These are phyloP conservation scores for Barypeithes pellucidus DNA, from an alignment of 2,888 invertebrate genomes.

Conservation along the genomic window DNA sequence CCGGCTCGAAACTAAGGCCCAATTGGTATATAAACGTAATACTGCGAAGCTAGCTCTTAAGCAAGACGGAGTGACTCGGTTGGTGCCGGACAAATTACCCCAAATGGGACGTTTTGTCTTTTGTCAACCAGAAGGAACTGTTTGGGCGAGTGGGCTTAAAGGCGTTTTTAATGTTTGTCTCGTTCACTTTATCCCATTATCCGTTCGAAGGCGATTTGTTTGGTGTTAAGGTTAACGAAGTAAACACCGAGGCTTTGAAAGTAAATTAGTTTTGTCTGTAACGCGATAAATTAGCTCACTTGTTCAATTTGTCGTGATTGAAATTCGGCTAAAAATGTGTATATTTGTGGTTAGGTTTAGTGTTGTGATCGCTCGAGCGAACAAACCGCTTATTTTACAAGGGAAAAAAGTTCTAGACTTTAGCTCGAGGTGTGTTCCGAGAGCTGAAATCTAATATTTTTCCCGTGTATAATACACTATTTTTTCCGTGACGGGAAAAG, in stretches of 20 bases:
- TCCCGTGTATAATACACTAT: no score
- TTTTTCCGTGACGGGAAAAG: no score
- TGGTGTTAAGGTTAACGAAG: slow-evolving; percentile 21
- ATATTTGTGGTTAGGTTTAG: no score
- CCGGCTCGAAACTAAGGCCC: slow-evolving; percentile 25
- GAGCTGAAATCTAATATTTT: no score
- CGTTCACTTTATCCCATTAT: slow-evolving; percentile 38
- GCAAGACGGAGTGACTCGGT: slow-evolving; percentile 46
- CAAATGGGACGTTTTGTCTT: slow-evolving; percentile 37
- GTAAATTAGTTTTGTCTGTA: slow-evolving; percentile 10
- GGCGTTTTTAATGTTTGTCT: slow-evolving; percentile 40
- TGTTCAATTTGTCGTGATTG: not conserved
- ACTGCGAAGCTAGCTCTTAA: slow-evolving; percentile 38
- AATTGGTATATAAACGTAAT: slow-evolving; percentile 45
- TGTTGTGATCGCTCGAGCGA: no score
- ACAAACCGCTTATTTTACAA: no score
- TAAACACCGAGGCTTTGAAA: not conserved
- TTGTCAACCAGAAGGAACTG: slow-evolving; percentile 43
- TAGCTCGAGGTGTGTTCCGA: no score
- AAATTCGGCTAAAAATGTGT: no score
- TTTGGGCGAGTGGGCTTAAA: slow-evolving; percentile 26
- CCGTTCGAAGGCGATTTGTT: slow-evolving; percentile 35
- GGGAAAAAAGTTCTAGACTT: no score
- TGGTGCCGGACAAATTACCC: slow-evolving; percentile 40
- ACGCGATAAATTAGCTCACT: not conserved